phyloP scores from a whole-genome alignment of 2,797 vertebrate species.

The Hemitrygon akajei region DNA sequence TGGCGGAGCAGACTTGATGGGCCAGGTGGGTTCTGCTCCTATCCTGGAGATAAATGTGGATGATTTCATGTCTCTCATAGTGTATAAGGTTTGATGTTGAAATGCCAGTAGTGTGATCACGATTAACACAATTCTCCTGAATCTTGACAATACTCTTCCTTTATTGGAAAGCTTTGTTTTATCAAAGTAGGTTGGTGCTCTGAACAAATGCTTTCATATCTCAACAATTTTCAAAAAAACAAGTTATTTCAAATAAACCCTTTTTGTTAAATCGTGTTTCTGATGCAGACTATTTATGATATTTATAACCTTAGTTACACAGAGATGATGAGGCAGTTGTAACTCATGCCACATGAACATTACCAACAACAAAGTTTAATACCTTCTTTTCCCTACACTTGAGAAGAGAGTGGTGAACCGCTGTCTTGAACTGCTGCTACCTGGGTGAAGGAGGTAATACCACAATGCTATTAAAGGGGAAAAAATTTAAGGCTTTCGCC shows the following conservation, averaged over 20 bases:
- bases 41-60: background rate
- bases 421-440: no score
- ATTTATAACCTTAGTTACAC: background rate
- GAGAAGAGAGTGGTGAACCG: no score
- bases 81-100: background rate
- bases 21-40: no score
- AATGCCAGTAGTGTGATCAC: background rate
- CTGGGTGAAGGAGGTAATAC: no score
- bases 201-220: background rate
- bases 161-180: background rate
- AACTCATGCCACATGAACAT: no score
- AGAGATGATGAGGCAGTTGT: background rate
- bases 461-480: no score
- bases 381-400: no score
- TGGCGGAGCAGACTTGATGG: no score
- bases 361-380: no score
- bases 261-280: background rate
- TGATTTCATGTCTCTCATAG: background rate
- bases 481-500: no score
- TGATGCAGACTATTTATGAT: no score
- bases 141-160: no score
- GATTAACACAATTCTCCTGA: background rate
- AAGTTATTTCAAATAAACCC: background rate
- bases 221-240: background rate
- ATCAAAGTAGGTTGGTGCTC: background rate